Evolutionary conservation across 1,140 invertebrate species (phyloP).

Genomic region (Radopholus similis): DNA sequence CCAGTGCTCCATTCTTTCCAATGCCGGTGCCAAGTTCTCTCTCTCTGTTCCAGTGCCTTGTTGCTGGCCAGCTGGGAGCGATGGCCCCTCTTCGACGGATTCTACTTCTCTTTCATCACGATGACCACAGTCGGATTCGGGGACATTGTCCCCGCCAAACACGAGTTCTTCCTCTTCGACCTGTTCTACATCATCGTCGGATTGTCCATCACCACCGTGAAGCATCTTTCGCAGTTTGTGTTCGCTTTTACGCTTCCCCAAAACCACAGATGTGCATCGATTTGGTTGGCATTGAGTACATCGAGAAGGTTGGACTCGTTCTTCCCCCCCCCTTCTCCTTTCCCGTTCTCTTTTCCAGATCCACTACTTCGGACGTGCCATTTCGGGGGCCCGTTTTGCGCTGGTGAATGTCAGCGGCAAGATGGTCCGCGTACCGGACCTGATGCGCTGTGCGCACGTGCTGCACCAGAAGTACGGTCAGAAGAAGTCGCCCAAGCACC

Average conservation of each 20-base stretch:
- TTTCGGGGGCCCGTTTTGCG: constrained; percentile 56
- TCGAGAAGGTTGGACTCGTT: constrained; percentile 35
- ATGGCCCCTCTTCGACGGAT: constrained; percentile 41
- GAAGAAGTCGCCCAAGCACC: constrained; percentile 33
- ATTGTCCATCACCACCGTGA: constrained; percentile 49
- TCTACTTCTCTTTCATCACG: constrained; percentile 54
- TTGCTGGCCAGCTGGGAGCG: constrained; percentile 53
- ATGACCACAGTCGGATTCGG: constrained; percentile 60
- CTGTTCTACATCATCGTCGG: constrained; percentile 60
- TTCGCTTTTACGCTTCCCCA: constrained; percentile 1
- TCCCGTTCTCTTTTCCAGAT: constrained; percentile 21
- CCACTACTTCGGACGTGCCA: constrained; percentile 60
- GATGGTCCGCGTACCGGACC: constrained; percentile 60
- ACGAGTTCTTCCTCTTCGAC: constrained; percentile 56
- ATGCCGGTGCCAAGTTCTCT: not conserved
- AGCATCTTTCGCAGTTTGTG: not conserved
- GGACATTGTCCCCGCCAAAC: constrained; percentile 56
- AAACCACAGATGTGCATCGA: constrained; percentile 60
- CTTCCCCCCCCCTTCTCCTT: not conserved
- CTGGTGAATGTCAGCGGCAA: constrained; percentile 59
- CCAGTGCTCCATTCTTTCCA: not conserved
- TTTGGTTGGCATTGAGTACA: constrained; percentile 59
- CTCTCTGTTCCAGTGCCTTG: constrained; percentile 33
- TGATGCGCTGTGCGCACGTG: constrained; percentile 46
- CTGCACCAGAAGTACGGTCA: constrained; percentile 55